Conservation (phyloP, 1,140 invertebrate species). For the Calliphora vicina region DNA sequence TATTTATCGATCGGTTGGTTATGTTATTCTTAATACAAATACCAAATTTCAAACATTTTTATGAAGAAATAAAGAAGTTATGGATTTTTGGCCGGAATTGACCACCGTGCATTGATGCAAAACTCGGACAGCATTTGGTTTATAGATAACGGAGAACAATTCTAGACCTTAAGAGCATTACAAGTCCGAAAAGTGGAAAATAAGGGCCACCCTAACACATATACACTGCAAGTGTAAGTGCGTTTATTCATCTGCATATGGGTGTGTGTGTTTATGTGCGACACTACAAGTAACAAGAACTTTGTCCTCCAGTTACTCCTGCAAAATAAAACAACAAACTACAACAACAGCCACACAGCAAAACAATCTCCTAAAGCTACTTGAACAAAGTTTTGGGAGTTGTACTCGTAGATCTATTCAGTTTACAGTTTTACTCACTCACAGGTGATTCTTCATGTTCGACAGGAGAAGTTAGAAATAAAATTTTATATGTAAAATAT, state of each 20-base stretch:
- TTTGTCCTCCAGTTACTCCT: background rate
- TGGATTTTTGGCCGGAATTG: too few relatives aligned
- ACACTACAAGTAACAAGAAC: background rate
- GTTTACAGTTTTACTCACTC: background rate
- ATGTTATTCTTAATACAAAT: too few relatives aligned
- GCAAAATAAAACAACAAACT: background rate
- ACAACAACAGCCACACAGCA: background rate
- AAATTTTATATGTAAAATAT: background rate
- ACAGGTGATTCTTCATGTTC: background rate
- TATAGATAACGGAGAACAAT: too few relatives aligned
- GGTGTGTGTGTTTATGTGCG: background rate
- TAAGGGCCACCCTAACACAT: too few relatives aligned
- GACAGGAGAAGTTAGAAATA: background rate
- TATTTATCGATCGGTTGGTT: too few relatives aligned
- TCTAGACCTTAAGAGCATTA: too few relatives aligned
- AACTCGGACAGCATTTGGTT: too few relatives aligned
- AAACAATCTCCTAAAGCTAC: conserved; percentile 2
- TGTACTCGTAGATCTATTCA: background rate
- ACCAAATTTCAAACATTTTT: too few relatives aligned
- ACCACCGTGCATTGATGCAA: too few relatives aligned
- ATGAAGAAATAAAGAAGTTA: too few relatives aligned
- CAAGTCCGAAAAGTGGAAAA: too few relatives aligned
- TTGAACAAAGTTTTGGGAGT: background rate
- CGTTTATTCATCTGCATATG: background rate
- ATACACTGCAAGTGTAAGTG: too few relatives aligned